Conservation (phyloP, 2,888 invertebrate species). For the Clivina fossor region DNA sequence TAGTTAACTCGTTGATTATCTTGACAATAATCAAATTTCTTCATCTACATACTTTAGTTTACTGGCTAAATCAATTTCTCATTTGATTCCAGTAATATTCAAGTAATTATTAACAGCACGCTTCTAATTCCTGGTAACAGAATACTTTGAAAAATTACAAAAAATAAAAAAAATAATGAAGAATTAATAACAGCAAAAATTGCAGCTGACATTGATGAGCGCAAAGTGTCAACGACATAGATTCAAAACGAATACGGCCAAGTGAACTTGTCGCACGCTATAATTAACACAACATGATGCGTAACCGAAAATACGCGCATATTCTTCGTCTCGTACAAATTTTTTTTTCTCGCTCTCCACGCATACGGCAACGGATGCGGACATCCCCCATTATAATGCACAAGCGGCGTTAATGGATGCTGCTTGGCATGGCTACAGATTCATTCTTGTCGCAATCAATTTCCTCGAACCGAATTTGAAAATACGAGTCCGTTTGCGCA, state of each 20-base stretch:
- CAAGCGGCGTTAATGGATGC: slow-evolving; percentile 12
- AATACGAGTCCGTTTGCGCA: slow-evolving; percentile 13
- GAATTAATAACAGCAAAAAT: no score
- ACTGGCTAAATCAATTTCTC: no score
- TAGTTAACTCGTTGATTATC: no score
- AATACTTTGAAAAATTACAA: no score
- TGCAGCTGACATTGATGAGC: no score
- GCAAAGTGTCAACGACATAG: no score
- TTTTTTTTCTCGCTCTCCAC: slow-evolving; percentile 2
- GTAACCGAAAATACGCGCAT: slow-evolving; percentile 12
- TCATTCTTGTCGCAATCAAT: slow-evolving; percentile 28
- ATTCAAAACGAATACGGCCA: neutral
- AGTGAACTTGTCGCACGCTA: slow-evolving; percentile 2
- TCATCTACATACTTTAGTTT: no score
- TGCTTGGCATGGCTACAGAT: slow-evolving; percentile 1
- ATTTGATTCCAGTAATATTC: no score
- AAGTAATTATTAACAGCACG: no score
- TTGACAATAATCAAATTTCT: no score
- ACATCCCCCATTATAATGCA: slow-evolving; percentile 26
- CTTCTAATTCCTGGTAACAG: no score
- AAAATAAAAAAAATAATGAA: no score
- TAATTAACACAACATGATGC: slow-evolving; percentile 22
- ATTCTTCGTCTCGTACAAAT: neutral
- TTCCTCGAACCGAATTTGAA: slow-evolving; percentile 12
- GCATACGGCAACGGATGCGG: slow-evolving; percentile 2